Percentiles rank a stretch among this genome's conserved stretches.
phyloP scores from a whole-genome alignment of 2,113 vertebrate genomes.

The Limnothrissa miodon region DNA sequence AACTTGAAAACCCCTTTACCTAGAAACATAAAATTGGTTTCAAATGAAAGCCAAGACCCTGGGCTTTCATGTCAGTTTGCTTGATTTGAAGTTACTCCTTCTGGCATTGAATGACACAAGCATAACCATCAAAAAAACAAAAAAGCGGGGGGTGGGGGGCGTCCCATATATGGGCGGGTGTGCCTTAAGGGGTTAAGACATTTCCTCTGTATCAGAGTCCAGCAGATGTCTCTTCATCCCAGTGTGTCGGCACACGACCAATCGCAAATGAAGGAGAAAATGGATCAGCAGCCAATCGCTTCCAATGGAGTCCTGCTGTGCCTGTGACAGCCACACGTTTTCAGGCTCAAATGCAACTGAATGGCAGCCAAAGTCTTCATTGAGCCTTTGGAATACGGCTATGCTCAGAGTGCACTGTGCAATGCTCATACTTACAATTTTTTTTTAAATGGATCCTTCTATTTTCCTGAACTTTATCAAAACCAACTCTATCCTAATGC shows the following conservation, averaged over 20 bases:
- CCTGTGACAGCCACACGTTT: background rate
- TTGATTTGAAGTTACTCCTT: too few relatives aligned
- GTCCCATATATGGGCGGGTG: too few relatives aligned
- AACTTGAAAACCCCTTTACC: too few relatives aligned
- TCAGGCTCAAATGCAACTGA: background rate
- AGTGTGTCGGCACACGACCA: background rate
- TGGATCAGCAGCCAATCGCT: background rate
- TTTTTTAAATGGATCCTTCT: background rate
- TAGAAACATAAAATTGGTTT: too few relatives aligned
- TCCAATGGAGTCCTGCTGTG: background rate
- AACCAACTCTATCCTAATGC: background rate
- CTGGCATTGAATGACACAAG: too few relatives aligned
- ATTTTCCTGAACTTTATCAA: slow-evolving; percentile 2
- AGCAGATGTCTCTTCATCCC: background rate
- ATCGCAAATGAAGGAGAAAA: background rate
- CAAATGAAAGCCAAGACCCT: too few relatives aligned
- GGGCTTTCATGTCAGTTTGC: too few relatives aligned
- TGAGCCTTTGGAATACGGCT: background rate
- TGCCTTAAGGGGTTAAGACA: too few relatives aligned
- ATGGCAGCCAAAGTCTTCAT: background rate
- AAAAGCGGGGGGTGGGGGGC: too few relatives aligned
- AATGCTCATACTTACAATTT: background rate
- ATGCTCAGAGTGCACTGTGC: background rate
- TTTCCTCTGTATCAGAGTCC: background rate
- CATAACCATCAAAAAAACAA: too few relatives aligned